These are phyloP conservation scores for Radopholus similis DNA, from an alignment of 1,140 invertebrate species.

Conservation along the genomic window DNA sequence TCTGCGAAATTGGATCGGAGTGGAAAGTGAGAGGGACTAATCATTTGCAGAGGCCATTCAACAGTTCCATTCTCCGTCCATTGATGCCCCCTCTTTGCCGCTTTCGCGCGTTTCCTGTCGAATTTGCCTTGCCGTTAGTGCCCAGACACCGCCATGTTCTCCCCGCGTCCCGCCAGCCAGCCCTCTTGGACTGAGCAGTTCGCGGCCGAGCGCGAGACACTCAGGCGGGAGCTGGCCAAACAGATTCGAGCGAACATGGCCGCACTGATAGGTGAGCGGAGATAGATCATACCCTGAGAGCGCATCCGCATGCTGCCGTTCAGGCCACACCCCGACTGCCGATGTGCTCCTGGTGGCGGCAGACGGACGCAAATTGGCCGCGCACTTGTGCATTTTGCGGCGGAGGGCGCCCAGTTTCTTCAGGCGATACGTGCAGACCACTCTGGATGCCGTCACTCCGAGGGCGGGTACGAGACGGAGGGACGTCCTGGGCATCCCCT, in stretches of 20 bases:
- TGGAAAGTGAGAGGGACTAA: no score
- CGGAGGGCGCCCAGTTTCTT: constrained; percentile 51
- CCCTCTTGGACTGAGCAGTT: constrained; percentile 20
- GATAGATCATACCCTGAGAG: neutral
- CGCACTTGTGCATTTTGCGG: constrained; percentile 52
- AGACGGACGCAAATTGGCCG: constrained; percentile 55
- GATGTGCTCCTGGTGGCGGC: constrained; percentile 52
- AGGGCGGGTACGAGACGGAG: constrained; percentile 24
- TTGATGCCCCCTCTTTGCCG: neutral
- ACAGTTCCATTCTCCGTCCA: neutral
- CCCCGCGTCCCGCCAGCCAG: neutral
- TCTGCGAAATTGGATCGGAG: no score
- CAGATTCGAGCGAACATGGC: constrained; percentile 17
- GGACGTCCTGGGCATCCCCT: neutral
- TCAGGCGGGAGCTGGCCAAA: constrained; percentile 17
- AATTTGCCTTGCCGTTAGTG: no score
- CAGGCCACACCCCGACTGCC: constrained; percentile 35
- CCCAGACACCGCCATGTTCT: no score
- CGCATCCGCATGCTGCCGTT: neutral
- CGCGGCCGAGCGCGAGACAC: constrained; percentile 12
- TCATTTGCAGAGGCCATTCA: neutral
- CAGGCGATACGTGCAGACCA: constrained; percentile 55
- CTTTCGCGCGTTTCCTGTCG: neutral
- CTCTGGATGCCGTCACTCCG: constrained; percentile 35
- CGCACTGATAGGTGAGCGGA: constrained; percentile 2